Evolutionary conservation across 35 echinoderm and acorn worm species (phyloP), one percentile per base, ranked within the genome.

Genomic region (Apostichopus parvimensis): DNA sequence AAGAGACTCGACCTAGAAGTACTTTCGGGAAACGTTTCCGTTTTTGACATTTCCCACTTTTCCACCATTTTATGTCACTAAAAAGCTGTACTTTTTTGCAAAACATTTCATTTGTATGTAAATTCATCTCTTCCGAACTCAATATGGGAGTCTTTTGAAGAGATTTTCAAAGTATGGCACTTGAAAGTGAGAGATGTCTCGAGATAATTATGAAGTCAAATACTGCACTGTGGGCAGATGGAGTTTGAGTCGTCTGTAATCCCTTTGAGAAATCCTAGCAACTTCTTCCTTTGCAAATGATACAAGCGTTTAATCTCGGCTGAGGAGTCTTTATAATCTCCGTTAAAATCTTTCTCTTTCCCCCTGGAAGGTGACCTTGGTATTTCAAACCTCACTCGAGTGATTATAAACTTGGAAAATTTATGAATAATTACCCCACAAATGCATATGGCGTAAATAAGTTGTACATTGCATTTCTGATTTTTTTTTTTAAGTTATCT

Each of bases 41-140:
- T 72, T 72, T 72, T 72, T 72, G 68, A 72, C 68, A 72, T 72
- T 72, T 72, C 68, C 68, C 68, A 72, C 68, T 72, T 72, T 72
- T 72, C 68, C 68, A 72, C 68, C 68, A 72, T 72, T 72, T 72
- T 72, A 72, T 72, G 68, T 72, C 68, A 72, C 68, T 4, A 72
- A 72, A 72, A 72, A 72, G 68, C 68, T 72, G 68, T 72, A 72
- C 68, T 72, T 72, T n/a, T 72, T 72, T 72, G 68, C 68, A 72
- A 6, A 72, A 72, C 68, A 72, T 72, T 72, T 72, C 68, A 72
- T 72, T 72, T 72, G 68, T 72, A 72, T 72, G 68, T 72, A 72
- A 72, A 72, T 72, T 72, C 68, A 72, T 72, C 68, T 72, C 68
- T 72, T 72, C 68, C 68, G 68, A 72, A 72, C 68, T 72, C 68